phyloP scores from a whole-genome alignment of 2,113 vertebrate species.

The Thomomys bottae region DNA sequence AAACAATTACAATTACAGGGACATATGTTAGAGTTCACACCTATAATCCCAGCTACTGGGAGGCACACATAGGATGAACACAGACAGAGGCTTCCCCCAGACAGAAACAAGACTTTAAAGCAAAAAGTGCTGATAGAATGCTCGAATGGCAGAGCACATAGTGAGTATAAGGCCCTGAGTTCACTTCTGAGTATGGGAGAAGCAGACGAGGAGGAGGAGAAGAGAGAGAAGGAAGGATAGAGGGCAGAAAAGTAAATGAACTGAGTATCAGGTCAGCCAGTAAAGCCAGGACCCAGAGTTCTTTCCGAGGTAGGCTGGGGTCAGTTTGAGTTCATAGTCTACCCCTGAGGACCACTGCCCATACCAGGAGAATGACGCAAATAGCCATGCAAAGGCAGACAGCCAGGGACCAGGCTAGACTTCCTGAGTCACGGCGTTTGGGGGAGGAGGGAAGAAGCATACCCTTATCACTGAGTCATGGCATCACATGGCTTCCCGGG shows the following conservation, averaged over 20 bases:
- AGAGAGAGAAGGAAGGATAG: not conserved
- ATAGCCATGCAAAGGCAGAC: not conserved
- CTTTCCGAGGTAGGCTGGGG: too few relatives aligned
- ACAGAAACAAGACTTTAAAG: too few relatives aligned
- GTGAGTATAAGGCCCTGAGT: not conserved
- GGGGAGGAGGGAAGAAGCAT: too few relatives aligned
- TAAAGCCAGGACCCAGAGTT: not conserved
- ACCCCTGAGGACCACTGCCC: accelerated
- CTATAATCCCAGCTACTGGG: too few relatives aligned
- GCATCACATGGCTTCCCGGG: not conserved
- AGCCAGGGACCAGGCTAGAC: accelerated
- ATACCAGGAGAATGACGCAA: not conserved
- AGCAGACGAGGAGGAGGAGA: accelerated
- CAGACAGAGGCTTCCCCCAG: too few relatives aligned
- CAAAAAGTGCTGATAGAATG: not conserved
- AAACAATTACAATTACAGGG: too few relatives aligned
- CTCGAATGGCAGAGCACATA: not conserved
- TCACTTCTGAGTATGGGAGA: too few relatives aligned
- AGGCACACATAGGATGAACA: too few relatives aligned
- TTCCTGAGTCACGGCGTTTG: not conserved
- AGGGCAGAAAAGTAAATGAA: not conserved
- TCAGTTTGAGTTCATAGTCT: too few relatives aligned
- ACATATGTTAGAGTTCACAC: too few relatives aligned
- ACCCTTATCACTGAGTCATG: not conserved
- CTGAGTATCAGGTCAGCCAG: too few relatives aligned